Evolutionary conservation across 2,113 vertebrate genomes (phyloP).

Genomic region (Alectura lathami): DNA sequence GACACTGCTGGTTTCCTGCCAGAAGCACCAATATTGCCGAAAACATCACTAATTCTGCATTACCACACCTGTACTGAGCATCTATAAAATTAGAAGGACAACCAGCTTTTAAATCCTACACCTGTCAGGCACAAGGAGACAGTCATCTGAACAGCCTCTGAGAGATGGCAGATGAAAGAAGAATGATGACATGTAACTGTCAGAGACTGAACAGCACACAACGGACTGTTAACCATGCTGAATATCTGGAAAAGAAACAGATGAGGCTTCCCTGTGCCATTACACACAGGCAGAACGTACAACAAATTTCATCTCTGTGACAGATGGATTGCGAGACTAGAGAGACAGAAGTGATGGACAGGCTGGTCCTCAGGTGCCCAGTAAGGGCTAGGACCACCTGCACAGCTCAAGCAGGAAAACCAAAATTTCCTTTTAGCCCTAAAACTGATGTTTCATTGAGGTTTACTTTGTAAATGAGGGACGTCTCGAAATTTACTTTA

Average conservation of each 20-base stretch:
- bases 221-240: not conserved
- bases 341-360: fast-evolving
- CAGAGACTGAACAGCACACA: not conserved
- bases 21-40: not conserved
- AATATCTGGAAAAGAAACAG: not conserved
- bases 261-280: not conserved
- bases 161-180: not conserved
- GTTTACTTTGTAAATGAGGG: not conserved
- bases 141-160: not conserved
- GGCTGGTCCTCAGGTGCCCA: not conserved
- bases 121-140: not conserved
- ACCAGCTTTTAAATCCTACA: not conserved
- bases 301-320: not conserved
- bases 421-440: not conserved
- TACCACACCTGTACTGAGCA: not conserved
- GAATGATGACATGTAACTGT: not conserved
- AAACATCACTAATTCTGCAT: not conserved
- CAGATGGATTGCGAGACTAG: not conserved
- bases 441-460: not conserved
- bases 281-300: not conserved
- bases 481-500: not conserved
- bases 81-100: not conserved
- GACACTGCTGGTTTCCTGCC: not conserved
- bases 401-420: not conserved
- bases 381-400: not conserved